phyloP scores from a whole-genome alignment of 2,888 invertebrate species.

The Octonoba sinensis region DNA sequence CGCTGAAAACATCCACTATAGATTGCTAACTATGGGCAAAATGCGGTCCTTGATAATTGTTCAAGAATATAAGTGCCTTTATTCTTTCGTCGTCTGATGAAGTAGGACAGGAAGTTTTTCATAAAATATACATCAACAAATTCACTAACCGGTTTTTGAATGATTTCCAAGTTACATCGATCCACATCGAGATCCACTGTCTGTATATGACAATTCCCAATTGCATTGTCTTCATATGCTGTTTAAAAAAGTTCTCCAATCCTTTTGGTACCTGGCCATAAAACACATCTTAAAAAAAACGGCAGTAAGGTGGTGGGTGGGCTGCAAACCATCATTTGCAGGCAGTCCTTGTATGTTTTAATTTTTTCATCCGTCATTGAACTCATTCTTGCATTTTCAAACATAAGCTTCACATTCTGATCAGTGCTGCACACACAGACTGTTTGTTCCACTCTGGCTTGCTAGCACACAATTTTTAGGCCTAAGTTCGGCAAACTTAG shows the following conservation, averaged over 20 bases:
- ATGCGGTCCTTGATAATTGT: no score
- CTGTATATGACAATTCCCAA: background rate
- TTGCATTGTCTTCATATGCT: slow-evolving; percentile 12
- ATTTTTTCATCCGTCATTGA: no score
- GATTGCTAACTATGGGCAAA: no score
- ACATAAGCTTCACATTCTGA: slow-evolving; percentile 10
- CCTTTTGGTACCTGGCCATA: slow-evolving; percentile 3
- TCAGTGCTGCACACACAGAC: slow-evolving; percentile 19
- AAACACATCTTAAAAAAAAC: background rate
- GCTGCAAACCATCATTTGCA: no score
- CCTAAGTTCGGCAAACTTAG: slow-evolving; percentile 33
- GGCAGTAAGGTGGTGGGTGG: no score
- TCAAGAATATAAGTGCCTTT: background rate
- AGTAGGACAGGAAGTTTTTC: background rate
- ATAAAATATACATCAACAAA: slow-evolving; percentile 18
- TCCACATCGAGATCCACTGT: slow-evolving; percentile 23
- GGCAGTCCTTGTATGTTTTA: no score
- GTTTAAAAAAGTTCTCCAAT: background rate
- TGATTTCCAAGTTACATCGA: slow-evolving; percentile 1
- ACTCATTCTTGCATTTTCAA: no score
- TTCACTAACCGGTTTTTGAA: background rate
- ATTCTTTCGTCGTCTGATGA: slow-evolving; percentile 3
- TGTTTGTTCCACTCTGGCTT: slow-evolving; percentile 2
- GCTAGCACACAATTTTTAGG: slow-evolving; percentile 28
- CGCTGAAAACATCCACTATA: no score